These are phyloP conservation scores for Proctacanthus coquilletti DNA, from an alignment of 1,140 invertebrate species.

Conservation along the genomic window DNA sequence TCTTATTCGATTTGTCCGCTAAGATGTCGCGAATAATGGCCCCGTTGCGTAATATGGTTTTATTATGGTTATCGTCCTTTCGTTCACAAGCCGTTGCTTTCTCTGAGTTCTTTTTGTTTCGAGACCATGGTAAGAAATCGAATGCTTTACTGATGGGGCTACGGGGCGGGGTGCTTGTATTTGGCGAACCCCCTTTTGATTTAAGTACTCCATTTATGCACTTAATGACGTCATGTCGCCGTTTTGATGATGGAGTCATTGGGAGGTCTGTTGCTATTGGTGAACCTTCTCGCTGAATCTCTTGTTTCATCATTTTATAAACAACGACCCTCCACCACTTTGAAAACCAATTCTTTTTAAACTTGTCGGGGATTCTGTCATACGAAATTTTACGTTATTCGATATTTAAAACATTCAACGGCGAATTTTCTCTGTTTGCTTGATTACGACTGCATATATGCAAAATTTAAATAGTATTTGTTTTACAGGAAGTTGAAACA, in stretches of 20 bases:
- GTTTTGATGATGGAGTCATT: slow-evolving; percentile 1
- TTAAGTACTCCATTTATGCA: slow-evolving; percentile 3
- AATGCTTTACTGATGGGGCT: slow-evolving; percentile 29
- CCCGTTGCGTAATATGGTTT: slow-evolving; percentile 24
- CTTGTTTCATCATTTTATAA: slow-evolving; percentile 11
- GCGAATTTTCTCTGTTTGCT: no score
- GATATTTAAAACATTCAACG: no score
- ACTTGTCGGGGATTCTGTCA: no score
- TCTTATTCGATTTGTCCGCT: slow-evolving; percentile 10
- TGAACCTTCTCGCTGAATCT: slow-evolving; percentile 2
- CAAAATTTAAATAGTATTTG: no score
- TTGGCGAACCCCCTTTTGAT: background rate
- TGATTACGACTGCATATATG: no score
- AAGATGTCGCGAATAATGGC: slow-evolving; percentile 25
- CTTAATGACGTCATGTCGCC: background rate
- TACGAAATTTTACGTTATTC: no score
- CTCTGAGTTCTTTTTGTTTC: slow-evolving; percentile 1
- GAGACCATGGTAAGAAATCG: slow-evolving; percentile 23
- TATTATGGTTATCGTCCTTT: slow-evolving; percentile 15
- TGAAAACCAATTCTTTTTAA: no score
- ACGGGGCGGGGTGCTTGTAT: slow-evolving; percentile 8
- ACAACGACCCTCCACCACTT: no score
- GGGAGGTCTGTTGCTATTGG: background rate
- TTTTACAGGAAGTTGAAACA: no score
- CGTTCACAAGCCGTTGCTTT: slow-evolving; percentile 2